These are phyloP conservation scores for Heliconius ismenius DNA, from an alignment of 2,888 invertebrate genomes.

Conservation along the genomic window DNA sequence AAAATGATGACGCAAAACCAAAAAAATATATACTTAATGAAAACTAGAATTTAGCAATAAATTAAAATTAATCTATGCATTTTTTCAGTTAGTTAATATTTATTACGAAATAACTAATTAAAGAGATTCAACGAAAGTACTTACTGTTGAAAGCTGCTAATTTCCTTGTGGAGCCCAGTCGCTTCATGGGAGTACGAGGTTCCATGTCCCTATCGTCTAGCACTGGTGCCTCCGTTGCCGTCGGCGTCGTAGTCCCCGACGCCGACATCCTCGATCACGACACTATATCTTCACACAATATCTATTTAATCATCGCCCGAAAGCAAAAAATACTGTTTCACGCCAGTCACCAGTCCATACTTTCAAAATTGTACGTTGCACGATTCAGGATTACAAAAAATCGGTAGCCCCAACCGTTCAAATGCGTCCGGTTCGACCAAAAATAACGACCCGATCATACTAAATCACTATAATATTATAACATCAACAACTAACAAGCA, in stretches of 20 bases:
- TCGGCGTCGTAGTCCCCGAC: conserved; percentile 86
- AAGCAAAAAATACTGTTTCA: background rate
- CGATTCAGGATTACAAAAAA: conserved; percentile 32
- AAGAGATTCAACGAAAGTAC: conserved; percentile 56
- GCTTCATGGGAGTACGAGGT: conserved; percentile 89
- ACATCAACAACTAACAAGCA: conserved; percentile 12
- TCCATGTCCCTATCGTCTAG: conserved; percentile 90
- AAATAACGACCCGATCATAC: conserved; percentile 47
- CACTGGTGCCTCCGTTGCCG: conserved; percentile 83
- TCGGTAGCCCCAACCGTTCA: conserved; percentile 27
- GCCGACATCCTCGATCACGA: conserved; percentile 48
- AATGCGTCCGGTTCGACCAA: conserved; percentile 44
- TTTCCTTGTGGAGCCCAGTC: conserved; percentile 90
- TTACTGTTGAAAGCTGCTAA: conserved; percentile 90
- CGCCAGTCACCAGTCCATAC: conserved; percentile 29
- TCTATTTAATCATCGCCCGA: conserved; percentile 32
- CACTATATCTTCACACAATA: conserved; percentile 35
- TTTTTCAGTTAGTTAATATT: background rate
- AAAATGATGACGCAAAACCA: no score
- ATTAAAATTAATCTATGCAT: background rate
- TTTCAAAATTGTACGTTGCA: conserved; percentile 22
- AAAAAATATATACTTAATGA: no score
- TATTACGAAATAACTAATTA: background rate
- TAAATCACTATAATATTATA: conserved; percentile 39
- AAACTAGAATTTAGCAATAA: background rate